Percentiles rank a stretch among this genome's conserved stretches.
Conservation (phyloP, 2,113 vertebrate species). For the Phalacrocorax brasilianus region DNA sequence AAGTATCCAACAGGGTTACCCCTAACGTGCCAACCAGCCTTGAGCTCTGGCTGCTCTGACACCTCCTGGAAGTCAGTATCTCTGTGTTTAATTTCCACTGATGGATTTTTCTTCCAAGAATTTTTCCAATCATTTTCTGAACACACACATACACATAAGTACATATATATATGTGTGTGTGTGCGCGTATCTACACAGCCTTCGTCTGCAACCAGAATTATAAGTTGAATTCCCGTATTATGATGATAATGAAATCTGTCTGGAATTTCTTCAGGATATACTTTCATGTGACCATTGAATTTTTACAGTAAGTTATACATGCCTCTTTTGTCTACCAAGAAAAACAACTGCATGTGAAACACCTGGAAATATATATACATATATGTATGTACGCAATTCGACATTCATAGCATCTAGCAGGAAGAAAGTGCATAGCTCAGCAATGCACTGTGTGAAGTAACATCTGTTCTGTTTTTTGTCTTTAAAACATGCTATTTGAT, state of each 20-base stretch:
- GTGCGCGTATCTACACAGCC: constrained; percentile 41
- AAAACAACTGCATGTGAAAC: not conserved
- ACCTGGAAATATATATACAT: not conserved
- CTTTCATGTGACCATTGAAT: constrained; percentile 82
- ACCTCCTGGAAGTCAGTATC: not conserved
- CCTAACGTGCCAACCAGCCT: not conserved
- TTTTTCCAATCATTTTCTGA: not conserved
- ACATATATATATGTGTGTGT: no score
- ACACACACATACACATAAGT: rapidly evolving
- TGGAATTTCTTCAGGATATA: constrained; percentile 85
- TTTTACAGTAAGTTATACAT: constrained; percentile 77
- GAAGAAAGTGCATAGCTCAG: not conserved
- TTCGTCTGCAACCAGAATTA: constrained; percentile 89
- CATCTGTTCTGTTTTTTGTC: not conserved
- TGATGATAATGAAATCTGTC: constrained; percentile 85
- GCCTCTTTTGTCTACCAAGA: constrained; percentile 64
- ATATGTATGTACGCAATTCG: not conserved
- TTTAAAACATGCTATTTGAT: not conserved
- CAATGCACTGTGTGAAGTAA: not conserved
- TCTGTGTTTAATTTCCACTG: not conserved
- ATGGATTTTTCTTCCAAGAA: not conserved
- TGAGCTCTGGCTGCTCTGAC: not conserved
- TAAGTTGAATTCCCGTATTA: constrained; percentile 84
- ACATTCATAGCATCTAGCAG: not conserved
- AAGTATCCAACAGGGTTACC: not conserved